These are phyloP conservation scores for Poeciliopsis gracilis DNA, from an alignment of 2,797 vertebrate genomes.

Conservation along the genomic window DNA sequence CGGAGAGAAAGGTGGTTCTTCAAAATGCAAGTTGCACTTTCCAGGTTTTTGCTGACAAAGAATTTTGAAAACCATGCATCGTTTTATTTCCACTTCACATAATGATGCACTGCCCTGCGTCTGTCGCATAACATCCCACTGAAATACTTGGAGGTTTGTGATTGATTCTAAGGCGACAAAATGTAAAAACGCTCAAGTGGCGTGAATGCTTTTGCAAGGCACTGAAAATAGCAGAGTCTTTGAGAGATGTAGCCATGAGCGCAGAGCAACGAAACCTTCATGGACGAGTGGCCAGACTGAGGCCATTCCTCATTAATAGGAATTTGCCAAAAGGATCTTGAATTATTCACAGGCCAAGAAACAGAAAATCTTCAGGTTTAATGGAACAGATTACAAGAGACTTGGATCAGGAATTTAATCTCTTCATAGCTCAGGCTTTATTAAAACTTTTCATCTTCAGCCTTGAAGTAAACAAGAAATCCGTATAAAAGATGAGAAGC, in stretches of 20 bases:
- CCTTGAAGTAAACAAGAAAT: not conserved
- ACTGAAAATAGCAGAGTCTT: not conserved
- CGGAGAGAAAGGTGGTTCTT: not conserved
- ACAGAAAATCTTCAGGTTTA: slow-evolving; percentile 10
- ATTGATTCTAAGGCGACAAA: not conserved
- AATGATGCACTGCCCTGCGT: not conserved
- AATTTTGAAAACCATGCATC: not conserved
- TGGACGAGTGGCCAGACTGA: not conserved
- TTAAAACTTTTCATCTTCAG: not conserved
- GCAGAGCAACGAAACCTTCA: not conserved
- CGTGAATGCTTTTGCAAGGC: not conserved
- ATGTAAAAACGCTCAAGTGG: not conserved
- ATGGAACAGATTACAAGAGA: slow-evolving; percentile 7
- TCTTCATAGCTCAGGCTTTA: not conserved
- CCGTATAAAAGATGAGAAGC: not conserved
- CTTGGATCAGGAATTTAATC: slow-evolving; percentile 1
- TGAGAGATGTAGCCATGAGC: not conserved
- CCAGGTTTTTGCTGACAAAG: not conserved
- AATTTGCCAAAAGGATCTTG: slow-evolving; percentile 10
- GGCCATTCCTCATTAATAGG: slow-evolving; percentile 19
- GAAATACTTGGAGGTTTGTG: not conserved
- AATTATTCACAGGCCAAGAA: slow-evolving; percentile 14
- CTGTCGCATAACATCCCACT: not conserved
- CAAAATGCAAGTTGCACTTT: not conserved
- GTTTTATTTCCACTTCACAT: not conserved